Conservation (phyloP, 92 coral and sea anemone genomes). For the Porites evermanni region DNA sequence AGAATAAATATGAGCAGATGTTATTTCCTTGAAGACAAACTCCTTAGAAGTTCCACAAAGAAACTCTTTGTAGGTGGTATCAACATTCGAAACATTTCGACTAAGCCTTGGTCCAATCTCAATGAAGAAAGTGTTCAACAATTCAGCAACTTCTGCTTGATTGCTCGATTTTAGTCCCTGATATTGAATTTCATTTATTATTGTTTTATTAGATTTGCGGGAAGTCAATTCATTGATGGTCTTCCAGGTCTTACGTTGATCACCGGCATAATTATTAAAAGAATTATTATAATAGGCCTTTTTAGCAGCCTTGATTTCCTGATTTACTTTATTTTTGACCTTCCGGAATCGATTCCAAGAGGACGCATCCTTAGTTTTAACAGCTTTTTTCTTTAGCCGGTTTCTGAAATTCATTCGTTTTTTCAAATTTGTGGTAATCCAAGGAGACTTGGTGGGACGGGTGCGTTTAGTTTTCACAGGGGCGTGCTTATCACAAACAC, state of each 20-base stretch:
- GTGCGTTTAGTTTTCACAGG: too few species aligned
- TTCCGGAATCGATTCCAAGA: too few species aligned
- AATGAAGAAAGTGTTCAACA: slow-evolving; percentile 16
- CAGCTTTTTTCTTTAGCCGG: too few species aligned
- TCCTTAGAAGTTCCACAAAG: slow-evolving; percentile 17
- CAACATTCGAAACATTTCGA: background rate
- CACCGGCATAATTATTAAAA: slow-evolving; percentile 18
- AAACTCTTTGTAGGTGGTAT: slow-evolving; percentile 19
- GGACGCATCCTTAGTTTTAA: too few species aligned
- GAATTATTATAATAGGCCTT: too few species aligned
- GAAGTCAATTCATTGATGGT: slow-evolving; percentile 27
- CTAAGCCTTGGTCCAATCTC: slow-evolving; percentile 35
- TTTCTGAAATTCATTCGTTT: too few species aligned
- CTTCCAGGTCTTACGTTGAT: slow-evolving; percentile 37
- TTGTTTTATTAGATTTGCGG: slow-evolving; percentile 18
- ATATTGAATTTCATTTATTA: slow-evolving; percentile 27
- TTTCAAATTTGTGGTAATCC: too few species aligned
- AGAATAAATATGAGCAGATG: background rate
- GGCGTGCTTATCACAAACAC: too few species aligned
- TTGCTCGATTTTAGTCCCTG: slow-evolving; percentile 27
- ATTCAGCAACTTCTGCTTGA: slow-evolving; percentile 20
- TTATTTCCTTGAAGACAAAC: background rate
- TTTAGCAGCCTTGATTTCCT: too few species aligned
- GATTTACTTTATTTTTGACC: too few species aligned
- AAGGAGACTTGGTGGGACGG: too few species aligned